phyloP scores from a whole-genome alignment of 1,140 invertebrate species.

The Phenacoccus solenopsis region DNA sequence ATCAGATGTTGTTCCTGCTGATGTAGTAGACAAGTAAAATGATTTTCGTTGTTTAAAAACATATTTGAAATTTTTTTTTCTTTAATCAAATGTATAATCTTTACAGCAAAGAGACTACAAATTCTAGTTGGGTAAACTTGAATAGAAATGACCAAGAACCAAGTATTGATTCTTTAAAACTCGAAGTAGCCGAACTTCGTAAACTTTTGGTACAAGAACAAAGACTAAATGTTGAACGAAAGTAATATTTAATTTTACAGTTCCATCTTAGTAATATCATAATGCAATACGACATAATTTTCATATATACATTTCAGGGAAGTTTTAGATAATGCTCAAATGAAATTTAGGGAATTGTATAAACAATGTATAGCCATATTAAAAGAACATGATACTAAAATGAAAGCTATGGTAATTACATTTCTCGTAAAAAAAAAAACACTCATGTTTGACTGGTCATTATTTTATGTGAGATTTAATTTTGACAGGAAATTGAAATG shows the following conservation, averaged over 20 bases:
- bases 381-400: slow-evolving; percentile 1
- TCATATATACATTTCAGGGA: background rate
- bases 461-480: background rate
- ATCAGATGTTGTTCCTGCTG: background rate
- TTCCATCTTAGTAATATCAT: too few species aligned
- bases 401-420: background rate
- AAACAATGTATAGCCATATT: background rate
- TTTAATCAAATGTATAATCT: background rate
- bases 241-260: background rate
- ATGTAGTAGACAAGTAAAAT: background rate
- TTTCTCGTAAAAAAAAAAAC: background rate
- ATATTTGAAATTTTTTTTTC: background rate
- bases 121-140: background rate
- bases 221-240: background rate
- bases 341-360: background rate
- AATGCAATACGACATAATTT: too few species aligned
- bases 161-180: background rate
- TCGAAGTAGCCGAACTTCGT: background rate
- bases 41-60: background rate
- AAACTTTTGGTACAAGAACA: background rate
- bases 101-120: background rate
- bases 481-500: background rate
- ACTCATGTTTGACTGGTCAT: background rate
- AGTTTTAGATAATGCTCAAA: background rate
- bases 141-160: background rate